These are phyloP conservation scores for Sinonovacula constricta DNA, from an alignment of 1,140 invertebrate genomes.

Conservation along the genomic window DNA sequence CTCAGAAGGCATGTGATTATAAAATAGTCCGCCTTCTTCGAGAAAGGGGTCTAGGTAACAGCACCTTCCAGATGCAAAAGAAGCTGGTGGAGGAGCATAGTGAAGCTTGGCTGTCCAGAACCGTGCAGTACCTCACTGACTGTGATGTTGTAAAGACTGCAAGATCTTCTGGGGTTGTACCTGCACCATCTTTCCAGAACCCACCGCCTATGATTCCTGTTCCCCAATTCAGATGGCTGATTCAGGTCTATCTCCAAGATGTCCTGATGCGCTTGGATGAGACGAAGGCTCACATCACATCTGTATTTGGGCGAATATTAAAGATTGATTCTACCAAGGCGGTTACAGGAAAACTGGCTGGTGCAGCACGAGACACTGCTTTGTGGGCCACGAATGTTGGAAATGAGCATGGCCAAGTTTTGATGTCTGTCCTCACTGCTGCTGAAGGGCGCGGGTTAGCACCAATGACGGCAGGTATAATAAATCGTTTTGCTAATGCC, in stretches of 20 bases:
- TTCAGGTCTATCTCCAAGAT: constrained; percentile 46
- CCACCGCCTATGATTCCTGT: constrained; percentile 1
- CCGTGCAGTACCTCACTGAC: constrained; percentile 21
- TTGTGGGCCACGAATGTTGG: constrained; percentile 50
- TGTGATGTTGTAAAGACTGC: constrained; percentile 7
- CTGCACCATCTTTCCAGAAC: background rate
- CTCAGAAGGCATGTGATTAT: constrained; percentile 8
- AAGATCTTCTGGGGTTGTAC: background rate
- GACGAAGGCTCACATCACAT: constrained; percentile 58
- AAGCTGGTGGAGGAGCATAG: constrained; percentile 20
- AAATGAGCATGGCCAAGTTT: constrained; percentile 54
- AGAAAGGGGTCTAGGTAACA: constrained; percentile 32
- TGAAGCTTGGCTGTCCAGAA: constrained; percentile 1
- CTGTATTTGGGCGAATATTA: constrained; percentile 55
- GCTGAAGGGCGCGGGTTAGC: constrained; percentile 26
- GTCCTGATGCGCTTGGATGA: constrained; percentile 42
- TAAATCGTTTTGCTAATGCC: background rate
- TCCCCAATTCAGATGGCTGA: constrained; percentile 49
- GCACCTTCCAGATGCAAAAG: constrained; percentile 9
- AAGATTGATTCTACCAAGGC: constrained; percentile 63
- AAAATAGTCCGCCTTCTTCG: constrained; percentile 4
- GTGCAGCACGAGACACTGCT: constrained; percentile 28
- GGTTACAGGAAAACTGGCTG: constrained; percentile 42
- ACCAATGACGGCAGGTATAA: constrained; percentile 20
- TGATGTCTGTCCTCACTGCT: constrained; percentile 54